These are phyloP conservation scores for Drosophila rellima DNA, from an alignment of 2,888 invertebrate species.

Conservation along the genomic window DNA sequence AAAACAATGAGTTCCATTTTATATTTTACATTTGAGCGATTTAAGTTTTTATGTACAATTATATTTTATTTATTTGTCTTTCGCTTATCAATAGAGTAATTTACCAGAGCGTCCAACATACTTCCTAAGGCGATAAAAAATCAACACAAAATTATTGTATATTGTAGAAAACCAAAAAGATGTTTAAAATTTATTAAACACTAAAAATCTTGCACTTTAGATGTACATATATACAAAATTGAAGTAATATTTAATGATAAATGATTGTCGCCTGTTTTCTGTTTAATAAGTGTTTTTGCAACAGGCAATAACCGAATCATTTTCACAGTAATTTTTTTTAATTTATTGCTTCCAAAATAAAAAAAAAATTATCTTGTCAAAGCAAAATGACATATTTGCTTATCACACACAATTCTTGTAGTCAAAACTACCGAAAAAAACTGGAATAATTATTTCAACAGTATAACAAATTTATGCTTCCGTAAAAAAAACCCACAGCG, in stretches of 20 bases:
- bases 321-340: slow-evolving; percentile 25
- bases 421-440: slow-evolving; percentile 8
- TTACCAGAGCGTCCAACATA: slow-evolving; percentile 34
- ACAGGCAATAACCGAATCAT: slow-evolving; percentile 9
- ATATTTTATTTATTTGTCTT: slow-evolving; percentile 26
- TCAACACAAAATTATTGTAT: slow-evolving; percentile 41
- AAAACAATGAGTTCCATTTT: neutral
- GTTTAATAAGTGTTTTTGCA: neutral
- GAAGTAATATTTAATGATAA: slow-evolving; percentile 1
- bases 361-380: slow-evolving; percentile 10
- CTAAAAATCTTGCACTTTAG: slow-evolving; percentile 40
- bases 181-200: slow-evolving; percentile 33
- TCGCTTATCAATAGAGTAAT: neutral
- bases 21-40: slow-evolving; percentile 9
- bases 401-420: slow-evolving; percentile 9
- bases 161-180: slow-evolving; percentile 45
- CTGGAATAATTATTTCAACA: slow-evolving; percentile 26
- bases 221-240: slow-evolving; percentile 48
- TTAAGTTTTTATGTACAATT: slow-evolving; percentile 24
- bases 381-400: neutral
- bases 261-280: slow-evolving; percentile 15
- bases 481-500: slow-evolving; percentile 11
- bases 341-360: slow-evolving; percentile 46
- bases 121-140: slow-evolving; percentile 47
- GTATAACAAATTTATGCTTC: slow-evolving; percentile 42